Base-by-base conservation (phyloP, 2,888 invertebrate species). In the Habroteleia sp. region DNA sequence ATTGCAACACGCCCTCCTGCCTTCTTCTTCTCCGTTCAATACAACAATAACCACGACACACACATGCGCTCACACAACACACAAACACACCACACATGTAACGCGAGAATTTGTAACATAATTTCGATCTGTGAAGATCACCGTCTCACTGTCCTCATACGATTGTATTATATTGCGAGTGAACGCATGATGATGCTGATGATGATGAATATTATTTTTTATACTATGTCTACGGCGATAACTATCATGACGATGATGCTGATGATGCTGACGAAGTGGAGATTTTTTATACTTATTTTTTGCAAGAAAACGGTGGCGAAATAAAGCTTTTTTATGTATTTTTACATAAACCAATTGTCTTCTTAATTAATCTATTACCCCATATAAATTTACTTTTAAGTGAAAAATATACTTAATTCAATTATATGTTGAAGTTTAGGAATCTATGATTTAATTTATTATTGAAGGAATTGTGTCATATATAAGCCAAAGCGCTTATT, bases 261-360 rank as follows among this genome's bases (percentile, higher is more conserved):
- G 65, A 80, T 76, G 79, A 83, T 76, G 79, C 78, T 77, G 81
- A 82, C 65, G 76, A 81, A 63, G 80, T 79, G 78, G 81, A 77
- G 78, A 79, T 82, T 83, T 84, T 85, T 85, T 87, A 87, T 86
- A 87, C 83, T 81, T 85, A 85, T 81, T 84, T 85, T 87, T 87
- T 86, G 86, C 86, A 87, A 87, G 87, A 88, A 88, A 87, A 88
- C 88, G 88, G 88, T 88, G 88, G 88, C 87, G 88, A 88, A 88
- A 88, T 87, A 87, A 88, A 88, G 87, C 88, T 88, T 87, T 87
- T 87, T 87, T 88, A 86, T 87, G 87, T 88, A 85, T 79, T 83
- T 87, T 87, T 87, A 87, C 87, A 87, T 87, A 87, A 87, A 84
- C 13, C 25, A 6, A 62, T 41, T 63, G 74, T 58, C 31, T 33